A percentile compares a stretch with the other conserved stretches of the same genome.
Conservation (phyloP, 2,888 invertebrate species). For the Perizoma affinitatum region DNA sequence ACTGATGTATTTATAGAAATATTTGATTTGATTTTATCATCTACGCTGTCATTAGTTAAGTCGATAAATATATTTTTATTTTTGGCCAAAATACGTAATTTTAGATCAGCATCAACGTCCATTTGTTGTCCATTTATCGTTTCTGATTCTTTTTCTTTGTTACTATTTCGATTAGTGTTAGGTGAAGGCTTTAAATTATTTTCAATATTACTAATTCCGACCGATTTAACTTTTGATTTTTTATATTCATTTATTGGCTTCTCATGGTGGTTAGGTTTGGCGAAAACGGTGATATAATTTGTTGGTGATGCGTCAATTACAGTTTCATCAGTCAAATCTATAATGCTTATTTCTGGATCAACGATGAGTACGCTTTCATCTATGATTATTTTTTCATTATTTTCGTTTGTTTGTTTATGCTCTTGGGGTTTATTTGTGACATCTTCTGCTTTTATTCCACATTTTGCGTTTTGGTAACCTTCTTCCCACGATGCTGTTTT, state of each 20-base stretch:
- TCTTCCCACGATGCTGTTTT: neutral
- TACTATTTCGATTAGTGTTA: too few species aligned
- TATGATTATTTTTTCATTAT: neutral
- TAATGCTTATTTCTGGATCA: constrained; percentile 9
- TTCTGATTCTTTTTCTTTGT: too few species aligned
- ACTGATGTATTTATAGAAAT: neutral
- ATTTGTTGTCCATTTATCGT: too few species aligned
- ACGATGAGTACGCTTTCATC: constrained; percentile 14
- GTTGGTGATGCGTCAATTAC: neutral
- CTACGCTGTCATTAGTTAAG: constrained; percentile 12
- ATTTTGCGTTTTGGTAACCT: too few species aligned
- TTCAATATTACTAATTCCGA: too few species aligned
- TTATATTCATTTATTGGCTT: neutral
- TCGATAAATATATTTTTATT: constrained; percentile 3
- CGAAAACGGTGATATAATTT: neutral
- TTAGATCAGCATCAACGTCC: neutral
- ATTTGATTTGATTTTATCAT: neutral
- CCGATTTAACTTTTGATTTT: neutral
- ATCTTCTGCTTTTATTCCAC: neutral
- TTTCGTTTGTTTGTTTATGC: neutral
- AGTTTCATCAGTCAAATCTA: constrained; percentile 21
- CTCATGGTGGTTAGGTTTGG: constrained; percentile 1
- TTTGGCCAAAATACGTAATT: neutral
- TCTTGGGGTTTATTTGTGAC: neutral
- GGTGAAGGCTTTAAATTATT: too few species aligned